phyloP scores from a whole-genome alignment of 1,140 invertebrate genomes.

The Alviniconcha marisindica region DNA sequence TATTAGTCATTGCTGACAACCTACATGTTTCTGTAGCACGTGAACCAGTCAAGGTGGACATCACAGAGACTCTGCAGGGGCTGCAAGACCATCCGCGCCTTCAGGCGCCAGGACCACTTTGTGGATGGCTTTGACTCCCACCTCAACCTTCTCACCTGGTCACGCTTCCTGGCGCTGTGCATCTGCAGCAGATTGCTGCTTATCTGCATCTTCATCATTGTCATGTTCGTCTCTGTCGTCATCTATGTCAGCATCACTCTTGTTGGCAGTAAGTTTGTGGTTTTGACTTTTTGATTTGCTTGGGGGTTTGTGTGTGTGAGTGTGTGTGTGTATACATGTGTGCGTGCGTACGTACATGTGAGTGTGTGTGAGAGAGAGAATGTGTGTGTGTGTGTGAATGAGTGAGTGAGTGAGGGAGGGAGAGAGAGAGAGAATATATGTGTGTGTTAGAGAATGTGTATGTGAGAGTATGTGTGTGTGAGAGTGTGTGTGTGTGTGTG shows the following conservation, averaged over 20 bases:
- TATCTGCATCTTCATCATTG: constrained; percentile 82
- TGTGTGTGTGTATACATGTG: not conserved
- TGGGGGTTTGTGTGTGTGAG: not conserved
- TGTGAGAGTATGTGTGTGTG: no score
- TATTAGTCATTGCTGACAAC: no score
- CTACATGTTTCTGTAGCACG: constrained; percentile 67
- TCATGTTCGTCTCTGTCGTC: constrained; percentile 59
- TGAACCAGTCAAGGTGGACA: constrained; percentile 87
- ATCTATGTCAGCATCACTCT: constrained; percentile 48
- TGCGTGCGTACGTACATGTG: not conserved
- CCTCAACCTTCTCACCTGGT: constrained; percentile 79
- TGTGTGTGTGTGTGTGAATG: no score
- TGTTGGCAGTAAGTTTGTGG: constrained; percentile 39
- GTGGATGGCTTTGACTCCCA: constrained; percentile 81
- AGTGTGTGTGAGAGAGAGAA: no score
- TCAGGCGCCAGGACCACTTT: constrained; percentile 80
- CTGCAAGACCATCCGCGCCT: constrained; percentile 92
- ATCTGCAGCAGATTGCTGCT: constrained; percentile 89
- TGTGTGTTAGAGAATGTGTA: no score
- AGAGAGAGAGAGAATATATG: no score
- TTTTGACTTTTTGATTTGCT: not conserved
- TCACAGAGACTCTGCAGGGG: constrained; percentile 91
- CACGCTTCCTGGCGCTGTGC: constrained; percentile 83
- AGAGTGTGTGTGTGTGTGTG: no score
- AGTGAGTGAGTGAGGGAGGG: no score